Evolutionary conservation across 2,888 invertebrate species (phyloP), one percentile per base, ranked within the genome.

Genomic region (Monochamus alternatus): DNA sequence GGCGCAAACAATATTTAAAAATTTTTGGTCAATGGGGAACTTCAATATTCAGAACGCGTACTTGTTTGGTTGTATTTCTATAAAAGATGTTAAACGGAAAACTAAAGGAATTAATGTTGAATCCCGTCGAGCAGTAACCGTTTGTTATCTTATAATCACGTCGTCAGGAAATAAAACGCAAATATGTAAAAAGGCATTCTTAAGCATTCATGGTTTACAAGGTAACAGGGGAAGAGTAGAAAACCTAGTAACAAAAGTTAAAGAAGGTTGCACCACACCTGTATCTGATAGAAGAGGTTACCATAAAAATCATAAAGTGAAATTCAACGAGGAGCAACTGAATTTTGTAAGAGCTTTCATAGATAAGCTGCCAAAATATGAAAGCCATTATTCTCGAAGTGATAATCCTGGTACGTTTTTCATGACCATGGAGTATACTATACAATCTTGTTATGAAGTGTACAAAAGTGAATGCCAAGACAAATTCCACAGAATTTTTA

Each of bases 341-440:
- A 65, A 72, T 12, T 59, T 10, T 38, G 75, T 73, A 22, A 43
- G 60, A 65, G n/a, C 75, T 22, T 74, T 74, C 59, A 73, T 78
- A 52, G 73, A 64, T 12, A 73, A 59, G 44, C 60, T 78, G 38
- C 75, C 75, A 10, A 75, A 73, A 67, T 75, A 75, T 60, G 70
- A 65, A 63, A 78, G 74, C 44, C 78, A 78, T 69, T 78, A 73
- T 70, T 73, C 70, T 7, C 51, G 75, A 43, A 73, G 69, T 63
- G 73, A 78, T 30, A 78, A 77, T 38, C 38, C 38, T 38, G 5
- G 5, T 38, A 38, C 3, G 5, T 3, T 4, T 3, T 38, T 38
- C 38, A 38, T 38, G 38, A 38, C 3, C 5, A 3, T 38, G 3
- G 38, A 38, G 5, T 38, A 38, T 38, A 38, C 3, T 4, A 38